Base-by-base conservation (phyloP, 2,113 vertebrate species). In the Dasypus novemcinctus region DNA sequence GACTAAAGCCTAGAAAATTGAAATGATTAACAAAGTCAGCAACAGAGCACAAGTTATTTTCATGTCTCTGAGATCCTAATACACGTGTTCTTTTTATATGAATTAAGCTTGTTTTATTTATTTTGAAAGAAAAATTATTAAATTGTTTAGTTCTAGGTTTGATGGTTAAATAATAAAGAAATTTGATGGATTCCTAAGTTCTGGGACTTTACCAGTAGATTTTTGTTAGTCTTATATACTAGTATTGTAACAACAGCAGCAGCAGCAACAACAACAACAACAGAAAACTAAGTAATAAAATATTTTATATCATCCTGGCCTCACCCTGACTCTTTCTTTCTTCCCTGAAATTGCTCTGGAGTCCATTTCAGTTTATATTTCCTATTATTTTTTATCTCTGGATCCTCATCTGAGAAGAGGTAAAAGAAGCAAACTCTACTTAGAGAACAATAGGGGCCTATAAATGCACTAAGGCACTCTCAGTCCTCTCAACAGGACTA, bases 291-390 rank as follows among this genome's bases (percentile, higher is more conserved):
- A 91, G 52, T 52, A 85, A 93, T 86, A 78, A 94, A 96, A 92
- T 89, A 81, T 75, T 93, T 96, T 20, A 71, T 84, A 88, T 88
- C 54, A 69, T 82, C n/a, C 52, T 94, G 88, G 36, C 27, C 29
- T 94, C 54, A 95, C 31, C 27, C 27, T 93, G 14, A 66, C 54
- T 91, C 38, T 89, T 80, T 92, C 18, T 82, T 93, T 91, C 71
- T 59, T 94, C 29, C 36, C 75, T 95, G 54, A 87, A 90, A 91
- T 72, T 93, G 64, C 69, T 41, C 78, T 88, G 49, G 46, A 11
- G 36, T 87, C 46, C 49, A 83, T 89, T 86, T 97, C 68, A 93
- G 88, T 72, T 94, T 91, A 79, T 57, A 95, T 94, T 93, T 95
- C 83, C 61, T 84, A 94, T 87, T 82, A 96, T 83, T 87, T 71